A percentile compares a stretch with the other conserved stretches of the same genome.
phyloP scores from a whole-genome alignment of 2,113 vertebrate species.

The Paraplagusia blochii region DNA sequence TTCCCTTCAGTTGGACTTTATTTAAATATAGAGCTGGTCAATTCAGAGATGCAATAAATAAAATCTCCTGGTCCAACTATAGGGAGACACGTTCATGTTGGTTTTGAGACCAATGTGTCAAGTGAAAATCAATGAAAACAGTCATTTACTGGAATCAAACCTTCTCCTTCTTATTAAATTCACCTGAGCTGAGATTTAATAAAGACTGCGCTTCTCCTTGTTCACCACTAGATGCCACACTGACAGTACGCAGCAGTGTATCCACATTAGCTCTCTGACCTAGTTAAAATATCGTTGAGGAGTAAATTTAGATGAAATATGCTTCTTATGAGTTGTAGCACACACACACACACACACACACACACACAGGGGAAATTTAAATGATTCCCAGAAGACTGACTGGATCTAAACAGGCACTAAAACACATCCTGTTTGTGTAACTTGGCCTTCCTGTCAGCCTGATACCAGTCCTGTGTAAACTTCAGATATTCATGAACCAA shows the following conservation, averaged over 20 bases:
- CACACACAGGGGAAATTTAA: slow-evolving; percentile 12
- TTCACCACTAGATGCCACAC: slow-evolving; percentile 62
- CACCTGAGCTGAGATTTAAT: neutral
- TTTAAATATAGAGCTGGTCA: no score
- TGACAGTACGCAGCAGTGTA: slow-evolving; percentile 30
- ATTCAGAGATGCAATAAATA: no score
- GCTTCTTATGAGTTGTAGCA: slow-evolving; percentile 48
- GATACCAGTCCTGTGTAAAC: slow-evolving; percentile 33
- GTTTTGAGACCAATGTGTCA: no score
- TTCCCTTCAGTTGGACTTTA: no score
- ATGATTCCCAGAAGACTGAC: slow-evolving; percentile 45
- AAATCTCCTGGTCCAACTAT: no score
- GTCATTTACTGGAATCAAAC: no score
- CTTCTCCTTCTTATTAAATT: no score
- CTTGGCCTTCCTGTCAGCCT: slow-evolving; percentile 50
- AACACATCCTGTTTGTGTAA: slow-evolving; percentile 67
- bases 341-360: slow-evolving; percentile 21
- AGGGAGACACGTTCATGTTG: no score
- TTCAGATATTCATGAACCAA: slow-evolving; percentile 7
- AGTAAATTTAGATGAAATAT: slow-evolving; percentile 70
- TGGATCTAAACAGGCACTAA: slow-evolving; percentile 52
- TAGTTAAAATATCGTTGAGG: slow-evolving; percentile 71
- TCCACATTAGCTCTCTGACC: slow-evolving; percentile 69
- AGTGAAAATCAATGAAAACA: no score
- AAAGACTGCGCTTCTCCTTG: slow-evolving; percentile 12